Conservation (phyloP, 37 sponge, comb jelly and placozoan species). For the Haliclona indistincta region DNA sequence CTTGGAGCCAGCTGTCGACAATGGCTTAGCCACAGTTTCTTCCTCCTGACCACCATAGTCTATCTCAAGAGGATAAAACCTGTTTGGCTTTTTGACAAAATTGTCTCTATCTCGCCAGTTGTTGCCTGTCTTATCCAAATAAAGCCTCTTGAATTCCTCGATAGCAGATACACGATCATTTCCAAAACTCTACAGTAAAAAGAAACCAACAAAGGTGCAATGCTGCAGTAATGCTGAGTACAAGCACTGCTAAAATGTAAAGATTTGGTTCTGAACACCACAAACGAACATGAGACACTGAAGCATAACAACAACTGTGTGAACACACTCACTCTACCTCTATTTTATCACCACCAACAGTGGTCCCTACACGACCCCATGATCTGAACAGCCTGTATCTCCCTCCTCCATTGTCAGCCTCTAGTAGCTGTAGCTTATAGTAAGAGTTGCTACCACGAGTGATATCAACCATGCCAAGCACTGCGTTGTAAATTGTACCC, state of each 20-base stretch:
- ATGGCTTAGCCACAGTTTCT: slow-evolving; percentile 1
- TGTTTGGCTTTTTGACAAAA: slow-evolving; percentile 77
- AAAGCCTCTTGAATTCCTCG: slow-evolving; percentile 47
- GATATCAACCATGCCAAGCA: slow-evolving; percentile 95
- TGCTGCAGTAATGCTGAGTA: not conserved
- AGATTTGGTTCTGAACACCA: not conserved
- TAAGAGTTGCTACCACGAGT: slow-evolving; percentile 91
- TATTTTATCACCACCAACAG: slow-evolving; percentile 85
- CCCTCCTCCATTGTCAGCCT: slow-evolving; percentile 50
- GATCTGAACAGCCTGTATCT: slow-evolving; percentile 84
- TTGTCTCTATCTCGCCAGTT: slow-evolving; percentile 43
- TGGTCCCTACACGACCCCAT: slow-evolving; percentile 98
- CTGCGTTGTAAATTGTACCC: slow-evolving; percentile 86
- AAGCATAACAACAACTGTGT: not conserved
- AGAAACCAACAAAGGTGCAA: slow-evolving; percentile 1
- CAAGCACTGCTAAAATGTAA: no score
- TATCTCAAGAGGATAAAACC: slow-evolving; percentile 97
- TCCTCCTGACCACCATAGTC: slow-evolving; percentile 92
- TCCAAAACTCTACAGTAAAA: slow-evolving; percentile 18
- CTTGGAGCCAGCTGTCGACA: slow-evolving; percentile 70
- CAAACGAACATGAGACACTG: not conserved
- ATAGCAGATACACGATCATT: slow-evolving; percentile 39
- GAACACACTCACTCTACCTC: slow-evolving; percentile 57
- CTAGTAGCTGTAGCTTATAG: slow-evolving; percentile 96
- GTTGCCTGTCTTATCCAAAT: slow-evolving; percentile 86